phyloP scores from a whole-genome alignment of 2,113 vertebrate genomes.

The Collichthys lucidus region DNA sequence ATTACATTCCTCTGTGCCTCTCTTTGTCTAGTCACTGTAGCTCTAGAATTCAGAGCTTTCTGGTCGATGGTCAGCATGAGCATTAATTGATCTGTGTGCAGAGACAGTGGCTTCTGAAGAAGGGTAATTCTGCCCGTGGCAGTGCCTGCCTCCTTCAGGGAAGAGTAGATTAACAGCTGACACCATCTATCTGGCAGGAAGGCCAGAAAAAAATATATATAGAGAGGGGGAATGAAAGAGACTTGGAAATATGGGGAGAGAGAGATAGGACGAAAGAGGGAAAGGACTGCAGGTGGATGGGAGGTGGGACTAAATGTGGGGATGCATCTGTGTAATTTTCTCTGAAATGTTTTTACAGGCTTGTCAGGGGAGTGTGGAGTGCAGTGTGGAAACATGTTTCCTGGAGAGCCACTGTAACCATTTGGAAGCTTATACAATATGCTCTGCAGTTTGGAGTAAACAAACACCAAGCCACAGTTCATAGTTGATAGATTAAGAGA shows the following conservation, averaged over 20 bases:
- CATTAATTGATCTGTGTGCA: constrained; percentile 73
- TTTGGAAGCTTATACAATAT: neutral
- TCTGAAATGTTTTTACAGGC: constrained; percentile 21
- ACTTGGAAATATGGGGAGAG: constrained; percentile 4
- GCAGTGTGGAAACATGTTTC: constrained; percentile 13
- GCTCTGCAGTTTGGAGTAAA: constrained; percentile 18
- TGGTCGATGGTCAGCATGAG: constrained; percentile 48
- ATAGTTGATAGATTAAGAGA: neutral
- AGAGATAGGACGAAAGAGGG: neutral
- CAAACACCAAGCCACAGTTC: neutral
- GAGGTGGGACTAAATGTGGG: constrained; percentile 10
- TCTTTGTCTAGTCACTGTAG: constrained; percentile 5
- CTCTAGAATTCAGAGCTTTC: constrained; percentile 43
- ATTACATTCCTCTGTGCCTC: neutral
- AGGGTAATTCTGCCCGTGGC: constrained; percentile 69
- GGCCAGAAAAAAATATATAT: constrained; percentile 13
- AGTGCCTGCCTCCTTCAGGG: constrained; percentile 53
- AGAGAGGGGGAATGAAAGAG: constrained; percentile 10
- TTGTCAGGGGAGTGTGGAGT: neutral
- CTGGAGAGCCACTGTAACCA: neutral
- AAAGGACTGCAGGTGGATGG: constrained; percentile 20
- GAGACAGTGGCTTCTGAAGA: constrained; percentile 53
- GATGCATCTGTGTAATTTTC: neutral
- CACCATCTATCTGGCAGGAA: constrained; percentile 72
- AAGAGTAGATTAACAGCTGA: constrained; percentile 79